phyloP scores from a whole-genome alignment of 64 coral and sea anemone genomes.

The Astreopora myriophthalma region DNA sequence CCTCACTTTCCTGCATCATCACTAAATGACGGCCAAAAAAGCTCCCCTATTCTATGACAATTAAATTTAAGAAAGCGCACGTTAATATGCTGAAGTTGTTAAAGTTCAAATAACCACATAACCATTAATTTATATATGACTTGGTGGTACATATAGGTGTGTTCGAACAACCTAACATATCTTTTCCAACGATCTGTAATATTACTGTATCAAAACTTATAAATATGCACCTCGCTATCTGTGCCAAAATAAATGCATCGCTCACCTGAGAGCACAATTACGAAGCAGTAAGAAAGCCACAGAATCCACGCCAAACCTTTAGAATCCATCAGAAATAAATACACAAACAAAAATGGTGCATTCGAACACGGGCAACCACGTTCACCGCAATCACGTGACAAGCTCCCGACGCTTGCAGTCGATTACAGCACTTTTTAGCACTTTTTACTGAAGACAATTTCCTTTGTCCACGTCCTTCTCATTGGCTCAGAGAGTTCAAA shows the following conservation, averaged over 20 bases:
- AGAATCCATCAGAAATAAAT: neutral
- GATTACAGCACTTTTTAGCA: neutral
- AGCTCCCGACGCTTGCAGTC: neutral
- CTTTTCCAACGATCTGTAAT: neutral
- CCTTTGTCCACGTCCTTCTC: neutral
- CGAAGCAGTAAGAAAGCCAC: neutral
- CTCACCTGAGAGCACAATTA: neutral
- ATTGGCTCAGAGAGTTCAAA: neutral
- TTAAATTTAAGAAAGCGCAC: too few relatives aligned
- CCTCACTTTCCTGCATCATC: too few relatives aligned
- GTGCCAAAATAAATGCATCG: neutral
- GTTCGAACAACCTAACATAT: neutral
- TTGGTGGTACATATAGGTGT: neutral
- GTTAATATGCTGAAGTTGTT: neutral
- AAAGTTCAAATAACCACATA: neutral
- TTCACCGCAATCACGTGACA: neutral
- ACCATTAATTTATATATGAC: slow-evolving; percentile 42
- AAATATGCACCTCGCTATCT: neutral
- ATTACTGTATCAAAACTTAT: neutral
- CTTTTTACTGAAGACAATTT: neutral
- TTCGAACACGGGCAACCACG: neutral
- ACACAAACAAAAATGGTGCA: neutral
- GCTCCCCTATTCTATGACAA: too few relatives aligned
- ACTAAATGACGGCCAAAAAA: too few relatives aligned
- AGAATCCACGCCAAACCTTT: neutral